Evolutionary conservation across 2,797 vertebrate genomes (phyloP).

Genomic region (Chromis chromis): DNA sequence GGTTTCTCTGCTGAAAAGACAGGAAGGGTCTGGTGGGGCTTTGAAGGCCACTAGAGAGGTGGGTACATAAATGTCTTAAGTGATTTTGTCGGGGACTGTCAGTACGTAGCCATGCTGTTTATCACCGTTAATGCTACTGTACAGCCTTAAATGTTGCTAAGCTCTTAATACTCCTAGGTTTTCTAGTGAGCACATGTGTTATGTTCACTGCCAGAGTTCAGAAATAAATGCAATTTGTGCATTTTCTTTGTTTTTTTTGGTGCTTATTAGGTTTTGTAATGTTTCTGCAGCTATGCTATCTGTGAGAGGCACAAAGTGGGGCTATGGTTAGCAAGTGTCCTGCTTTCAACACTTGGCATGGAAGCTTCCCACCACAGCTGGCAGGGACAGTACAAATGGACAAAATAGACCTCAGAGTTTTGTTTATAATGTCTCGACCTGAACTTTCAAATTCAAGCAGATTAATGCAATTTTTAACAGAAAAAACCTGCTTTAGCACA

Average conservation of each 20-base stretch:
- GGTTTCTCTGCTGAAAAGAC: conserved; percentile 15
- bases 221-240: not conserved
- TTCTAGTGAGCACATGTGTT: not conserved
- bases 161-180: not conserved
- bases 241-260: not conserved
- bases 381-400: not conserved
- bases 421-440: not conserved
- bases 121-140: not conserved
- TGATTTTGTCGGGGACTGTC: not conserved
- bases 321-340: not conserved
- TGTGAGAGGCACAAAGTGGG: not conserved
- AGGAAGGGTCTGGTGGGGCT: not conserved
- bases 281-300: not conserved
- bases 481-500: not conserved
- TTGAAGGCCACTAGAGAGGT: not conserved
- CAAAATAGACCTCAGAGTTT: not conserved
- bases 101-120: not conserved
- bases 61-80: not conserved
- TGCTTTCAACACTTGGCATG: not conserved
- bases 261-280: not conserved
- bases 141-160: conserved; percentile 5
- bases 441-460: not conserved
- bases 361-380: no score
- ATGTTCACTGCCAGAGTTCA: not conserved
- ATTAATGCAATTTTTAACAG: not conserved